Percentiles rank a stretch among this genome's conserved stretches.
Conservation (phyloP, 2,888 invertebrate genomes). For the Branchellion lobata region DNA sequence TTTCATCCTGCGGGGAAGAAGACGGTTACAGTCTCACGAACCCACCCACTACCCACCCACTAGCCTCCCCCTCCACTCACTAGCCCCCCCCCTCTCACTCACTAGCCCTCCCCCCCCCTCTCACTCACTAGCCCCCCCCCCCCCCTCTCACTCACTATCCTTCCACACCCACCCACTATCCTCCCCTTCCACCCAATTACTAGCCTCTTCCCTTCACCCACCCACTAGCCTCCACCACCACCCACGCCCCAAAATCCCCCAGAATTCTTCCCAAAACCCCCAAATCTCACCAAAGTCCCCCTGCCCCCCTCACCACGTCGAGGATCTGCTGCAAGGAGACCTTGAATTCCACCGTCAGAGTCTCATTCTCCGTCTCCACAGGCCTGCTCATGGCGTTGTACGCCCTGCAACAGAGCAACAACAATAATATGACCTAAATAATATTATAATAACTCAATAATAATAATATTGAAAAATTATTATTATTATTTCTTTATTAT, state of each 20-base stretch:
- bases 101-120: too few relatives aligned
- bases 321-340: conserved; percentile 53
- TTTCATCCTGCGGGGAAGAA: conserved; percentile 51
- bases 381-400: conserved; percentile 52
- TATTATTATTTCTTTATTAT: conserved; percentile 32
- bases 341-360: conserved; percentile 51
- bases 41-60: background rate
- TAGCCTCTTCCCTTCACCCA: background rate
- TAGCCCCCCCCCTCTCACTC: too few relatives aligned
- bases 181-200: background rate
- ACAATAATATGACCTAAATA: too few relatives aligned
- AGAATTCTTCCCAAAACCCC: too few relatives aligned
- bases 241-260: too few relatives aligned
- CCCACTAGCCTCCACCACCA: background rate
- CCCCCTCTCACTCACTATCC: too few relatives aligned
- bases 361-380: conserved; percentile 50
- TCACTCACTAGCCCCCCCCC: too few relatives aligned
- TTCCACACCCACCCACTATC: too few relatives aligned
- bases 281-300: too few relatives aligned
- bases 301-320: conserved; percentile 49
- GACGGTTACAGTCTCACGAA: background rate
- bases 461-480: conserved; percentile 43
- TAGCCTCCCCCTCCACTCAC: background rate
- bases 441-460: too few relatives aligned
- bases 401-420: too few relatives aligned